Evolutionary conservation across 2,888 invertebrate genomes (phyloP).

Genomic region (Drosophila atroscutellata): DNA sequence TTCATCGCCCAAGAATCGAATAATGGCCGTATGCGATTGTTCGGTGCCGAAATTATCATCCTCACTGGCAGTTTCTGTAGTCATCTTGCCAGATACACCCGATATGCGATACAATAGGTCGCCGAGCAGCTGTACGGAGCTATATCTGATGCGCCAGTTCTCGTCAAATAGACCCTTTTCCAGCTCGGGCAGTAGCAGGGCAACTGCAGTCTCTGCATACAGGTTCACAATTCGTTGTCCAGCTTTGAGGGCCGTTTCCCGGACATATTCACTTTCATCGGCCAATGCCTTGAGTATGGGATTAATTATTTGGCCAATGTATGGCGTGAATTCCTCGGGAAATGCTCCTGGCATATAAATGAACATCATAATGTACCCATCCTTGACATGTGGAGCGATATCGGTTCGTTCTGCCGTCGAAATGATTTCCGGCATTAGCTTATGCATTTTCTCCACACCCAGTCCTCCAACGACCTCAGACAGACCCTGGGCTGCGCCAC

Average conservation of each 20-base stretch:
- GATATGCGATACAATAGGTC: slow-evolving; percentile 98
- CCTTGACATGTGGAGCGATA: slow-evolving; percentile 98
- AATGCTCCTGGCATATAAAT: slow-evolving; percentile 99
- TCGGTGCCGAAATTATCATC: slow-evolving; percentile 99
- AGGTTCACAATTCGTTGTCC: slow-evolving; percentile 98
- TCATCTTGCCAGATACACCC: slow-evolving; percentile 99
- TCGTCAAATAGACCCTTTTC: slow-evolving; percentile 98
- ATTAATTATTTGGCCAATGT: slow-evolving; percentile 98
- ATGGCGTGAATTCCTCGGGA: slow-evolving; percentile 97
- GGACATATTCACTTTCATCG: slow-evolving; percentile 99
- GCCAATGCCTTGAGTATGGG: slow-evolving; percentile 98
- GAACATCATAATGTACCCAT: slow-evolving; percentile 99
- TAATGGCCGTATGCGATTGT: slow-evolving; percentile 96
- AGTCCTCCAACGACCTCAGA: slow-evolving; percentile 98
- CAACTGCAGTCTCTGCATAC: slow-evolving; percentile 98
- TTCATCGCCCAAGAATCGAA: slow-evolving; percentile 94
- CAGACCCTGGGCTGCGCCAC: slow-evolving; percentile 98
- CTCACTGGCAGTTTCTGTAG: slow-evolving; percentile 98
- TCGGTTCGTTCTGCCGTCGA: slow-evolving; percentile 96
- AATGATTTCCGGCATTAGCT: slow-evolving; percentile 98
- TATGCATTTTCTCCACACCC: slow-evolving; percentile 97
- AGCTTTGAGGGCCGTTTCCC: slow-evolving; percentile 98
- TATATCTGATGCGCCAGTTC: slow-evolving; percentile 98
- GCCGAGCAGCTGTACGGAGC: slow-evolving; percentile 97
- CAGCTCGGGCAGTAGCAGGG: slow-evolving; percentile 95